Conservation (phyloP, 2,113 vertebrate species). For the Neopipo cinnamomea region DNA sequence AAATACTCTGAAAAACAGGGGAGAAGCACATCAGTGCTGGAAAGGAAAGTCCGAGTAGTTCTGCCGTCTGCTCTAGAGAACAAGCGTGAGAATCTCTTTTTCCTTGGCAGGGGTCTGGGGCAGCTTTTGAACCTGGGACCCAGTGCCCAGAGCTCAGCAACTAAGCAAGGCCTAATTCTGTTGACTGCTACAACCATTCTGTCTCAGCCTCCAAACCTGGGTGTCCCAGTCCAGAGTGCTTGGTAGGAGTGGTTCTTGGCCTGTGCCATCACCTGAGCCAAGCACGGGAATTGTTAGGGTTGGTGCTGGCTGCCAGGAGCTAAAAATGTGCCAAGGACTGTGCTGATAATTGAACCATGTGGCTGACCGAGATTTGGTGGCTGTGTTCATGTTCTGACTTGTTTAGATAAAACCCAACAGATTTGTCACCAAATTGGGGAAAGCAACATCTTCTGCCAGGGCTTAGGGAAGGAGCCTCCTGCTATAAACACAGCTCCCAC, state of each 20-base stretch:
- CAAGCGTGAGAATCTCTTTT: background rate
- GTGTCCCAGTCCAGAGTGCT: background rate
- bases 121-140: background rate
- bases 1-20: background rate
- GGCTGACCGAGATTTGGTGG: background rate
- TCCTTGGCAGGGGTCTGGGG: background rate
- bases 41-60: background rate
- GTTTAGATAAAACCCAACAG: background rate
- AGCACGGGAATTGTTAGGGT: background rate
- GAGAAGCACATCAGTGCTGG: background rate
- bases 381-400: background rate
- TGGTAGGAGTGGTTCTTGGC: background rate
- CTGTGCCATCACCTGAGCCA: background rate
- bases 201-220: background rate
- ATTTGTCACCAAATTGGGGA: background rate
- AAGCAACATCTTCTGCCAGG: background rate
- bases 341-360: background rate
- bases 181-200: background rate
- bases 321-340: background rate
- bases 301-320: background rate
- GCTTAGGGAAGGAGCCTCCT: background rate
- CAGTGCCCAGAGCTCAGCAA: background rate
- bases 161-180: background rate
- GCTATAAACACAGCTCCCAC: background rate
- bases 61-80: background rate